Evolutionary conservation across 2,797 vertebrate genomes (phyloP).

Genomic region (Apodemus agrarius): DNA sequence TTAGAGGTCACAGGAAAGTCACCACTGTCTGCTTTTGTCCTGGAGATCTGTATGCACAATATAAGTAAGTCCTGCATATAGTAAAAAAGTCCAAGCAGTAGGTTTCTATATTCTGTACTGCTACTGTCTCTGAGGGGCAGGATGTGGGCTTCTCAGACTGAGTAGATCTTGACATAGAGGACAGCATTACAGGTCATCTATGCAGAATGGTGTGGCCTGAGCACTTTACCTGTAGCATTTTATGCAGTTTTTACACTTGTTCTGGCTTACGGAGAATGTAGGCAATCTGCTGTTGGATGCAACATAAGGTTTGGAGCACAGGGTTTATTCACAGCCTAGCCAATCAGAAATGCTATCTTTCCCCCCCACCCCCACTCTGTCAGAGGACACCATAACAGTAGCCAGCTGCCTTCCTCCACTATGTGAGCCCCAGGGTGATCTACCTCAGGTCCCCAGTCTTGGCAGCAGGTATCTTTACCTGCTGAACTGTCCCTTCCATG

Average conservation of each 20-base stretch:
- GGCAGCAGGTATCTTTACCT: neutral
- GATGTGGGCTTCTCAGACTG: neutral
- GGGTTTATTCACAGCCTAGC: neutral
- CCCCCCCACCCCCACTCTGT: neutral
- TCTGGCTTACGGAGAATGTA: neutral
- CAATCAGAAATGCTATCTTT: neutral
- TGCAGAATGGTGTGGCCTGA: rapidly evolving
- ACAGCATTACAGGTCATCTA: rapidly evolving
- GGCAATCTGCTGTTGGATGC: neutral
- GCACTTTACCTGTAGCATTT: neutral
- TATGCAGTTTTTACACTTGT: rapidly evolving
- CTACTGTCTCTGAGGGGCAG: neutral
- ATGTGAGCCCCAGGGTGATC: neutral
- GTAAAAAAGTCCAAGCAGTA: neutral
- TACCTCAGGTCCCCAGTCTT: neutral
- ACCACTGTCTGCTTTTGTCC: neutral
- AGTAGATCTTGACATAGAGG: neutral
- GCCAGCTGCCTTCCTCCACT: neutral
- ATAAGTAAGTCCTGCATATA: neutral
- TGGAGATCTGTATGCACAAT: neutral
- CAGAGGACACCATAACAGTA: neutral
- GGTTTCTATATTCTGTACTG: rapidly evolving
- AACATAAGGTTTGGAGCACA: neutral
- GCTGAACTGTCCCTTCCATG: neutral
- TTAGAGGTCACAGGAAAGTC: neutral